phyloP scores from a whole-genome alignment of 1,140 invertebrate species.

The Sesamia nonagrioides region DNA sequence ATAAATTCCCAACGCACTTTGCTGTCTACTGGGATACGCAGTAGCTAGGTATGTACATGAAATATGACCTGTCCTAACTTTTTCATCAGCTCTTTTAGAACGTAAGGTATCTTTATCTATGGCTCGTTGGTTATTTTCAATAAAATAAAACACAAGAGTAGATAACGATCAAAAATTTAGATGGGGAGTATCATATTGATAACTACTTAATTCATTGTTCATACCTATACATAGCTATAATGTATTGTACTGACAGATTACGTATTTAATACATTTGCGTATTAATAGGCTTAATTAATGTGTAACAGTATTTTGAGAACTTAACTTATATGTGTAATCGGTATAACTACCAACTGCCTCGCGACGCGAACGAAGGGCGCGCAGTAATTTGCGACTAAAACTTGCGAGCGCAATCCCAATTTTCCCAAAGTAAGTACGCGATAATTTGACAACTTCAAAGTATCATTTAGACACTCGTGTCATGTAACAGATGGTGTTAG shows the following conservation, averaged over 20 bases:
- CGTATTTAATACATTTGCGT: background rate
- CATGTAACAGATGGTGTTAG: conserved; percentile 75
- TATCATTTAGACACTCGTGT: conserved; percentile 78
- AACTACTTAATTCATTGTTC: background rate
- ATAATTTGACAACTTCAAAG: conserved; percentile 85
- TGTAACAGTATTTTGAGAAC: conserved; percentile 19
- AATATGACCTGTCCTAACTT: background rate
- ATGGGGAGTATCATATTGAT: no score
- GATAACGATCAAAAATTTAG: no score
- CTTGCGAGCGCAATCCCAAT: conserved; percentile 64
- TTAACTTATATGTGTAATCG: conserved; percentile 23
- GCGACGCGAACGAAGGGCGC: conserved; percentile 46
- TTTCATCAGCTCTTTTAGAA: conserved; percentile 1
- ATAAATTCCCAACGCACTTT: conserved; percentile 35
- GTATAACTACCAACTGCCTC: background rate
- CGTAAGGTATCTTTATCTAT: no score
- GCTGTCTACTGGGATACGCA: background rate
- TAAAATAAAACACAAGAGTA: no score
- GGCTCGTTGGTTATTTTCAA: no score
- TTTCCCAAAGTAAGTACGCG: conserved; percentile 68
- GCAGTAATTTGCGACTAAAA: conserved; percentile 64
- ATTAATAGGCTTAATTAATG: conserved; percentile 34
- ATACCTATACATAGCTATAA: background rate
- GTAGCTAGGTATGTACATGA: background rate
- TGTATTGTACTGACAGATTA: background rate